phyloP scores from a whole-genome alignment of 2,888 invertebrate species.

The Bruchidius siliquastri region DNA sequence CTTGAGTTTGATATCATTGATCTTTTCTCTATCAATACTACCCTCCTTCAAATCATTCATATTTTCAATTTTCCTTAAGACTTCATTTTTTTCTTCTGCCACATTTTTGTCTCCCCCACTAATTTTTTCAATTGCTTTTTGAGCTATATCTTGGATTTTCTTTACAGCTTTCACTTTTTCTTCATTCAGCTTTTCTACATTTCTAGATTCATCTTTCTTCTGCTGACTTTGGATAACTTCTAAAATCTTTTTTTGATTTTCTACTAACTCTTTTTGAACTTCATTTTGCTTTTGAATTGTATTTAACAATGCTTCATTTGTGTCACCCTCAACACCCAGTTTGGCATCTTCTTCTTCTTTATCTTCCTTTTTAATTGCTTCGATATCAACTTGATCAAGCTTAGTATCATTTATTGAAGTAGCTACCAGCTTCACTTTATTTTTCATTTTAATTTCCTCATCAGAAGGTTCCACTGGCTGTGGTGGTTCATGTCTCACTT shows the following conservation, averaged over 20 bases:
- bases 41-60: slow-evolving; percentile 22
- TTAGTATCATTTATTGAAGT: slow-evolving; percentile 32
- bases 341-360: slow-evolving; percentile 44
- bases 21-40: slow-evolving; percentile 7
- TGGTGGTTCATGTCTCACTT: slow-evolving; percentile 43
- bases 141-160: slow-evolving; percentile 41
- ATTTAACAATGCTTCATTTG: slow-evolving; percentile 52
- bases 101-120: slow-evolving; percentile 20
- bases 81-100: background rate
- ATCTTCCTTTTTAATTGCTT: slow-evolving; percentile 47
- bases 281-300: slow-evolving; percentile 65
- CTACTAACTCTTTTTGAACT: slow-evolving; percentile 62
- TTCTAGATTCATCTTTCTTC: slow-evolving; percentile 23
- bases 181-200: slow-evolving; percentile 29
- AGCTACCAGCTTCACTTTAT: background rate
- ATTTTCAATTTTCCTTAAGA: slow-evolving; percentile 14
- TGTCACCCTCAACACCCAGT: slow-evolving; percentile 30
- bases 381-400: slow-evolving; percentile 48
- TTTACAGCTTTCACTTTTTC: slow-evolving; percentile 40
- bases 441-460: slow-evolving; percentile 13
- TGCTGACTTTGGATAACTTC: slow-evolving; percentile 31
- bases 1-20: background rate
- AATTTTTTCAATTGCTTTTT: slow-evolving; percentile 41
- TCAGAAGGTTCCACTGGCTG: slow-evolving; percentile 36
- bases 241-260: slow-evolving; percentile 55